Percentiles rank a stretch among this genome's conserved stretches.
Evolutionary conservation across 2,888 invertebrate species (phyloP).

Genomic region (Subacronicta megacephala): DNA sequence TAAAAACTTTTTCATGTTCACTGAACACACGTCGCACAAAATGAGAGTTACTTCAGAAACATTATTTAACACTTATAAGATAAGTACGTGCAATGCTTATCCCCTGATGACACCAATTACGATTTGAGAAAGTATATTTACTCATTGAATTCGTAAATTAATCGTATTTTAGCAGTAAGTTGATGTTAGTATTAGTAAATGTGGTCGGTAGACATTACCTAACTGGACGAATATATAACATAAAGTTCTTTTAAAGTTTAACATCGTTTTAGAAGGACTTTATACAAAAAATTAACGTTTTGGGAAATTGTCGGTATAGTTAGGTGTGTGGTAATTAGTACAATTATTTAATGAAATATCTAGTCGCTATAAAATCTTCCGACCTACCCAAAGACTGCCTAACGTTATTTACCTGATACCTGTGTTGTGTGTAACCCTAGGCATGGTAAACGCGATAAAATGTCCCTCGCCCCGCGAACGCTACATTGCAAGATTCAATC

Average conservation of each 20-base stretch:
- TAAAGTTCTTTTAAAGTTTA: conserved; percentile 48
- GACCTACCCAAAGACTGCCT: conserved; percentile 90
- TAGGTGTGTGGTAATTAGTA: conserved; percentile 76
- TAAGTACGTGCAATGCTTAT: conserved; percentile 68
- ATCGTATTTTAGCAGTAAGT: conserved; percentile 72
- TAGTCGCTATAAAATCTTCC: conserved; percentile 88
- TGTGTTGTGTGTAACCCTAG: conserved; percentile 81
- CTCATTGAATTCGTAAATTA: conserved; percentile 62
- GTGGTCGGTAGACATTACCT: conserved; percentile 80
- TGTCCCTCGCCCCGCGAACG: conserved; percentile 78
- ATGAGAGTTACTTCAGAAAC: conserved; percentile 51
- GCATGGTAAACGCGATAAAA: conserved; percentile 68
- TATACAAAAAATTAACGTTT: conserved; percentile 56
- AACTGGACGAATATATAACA: conserved; percentile 54
- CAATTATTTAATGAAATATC: conserved; percentile 70
- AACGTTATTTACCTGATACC: conserved; percentile 83
- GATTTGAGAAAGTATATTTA: conserved; percentile 65
- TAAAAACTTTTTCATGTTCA: conserved; percentile 49
- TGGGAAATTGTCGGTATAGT: conserved; percentile 71
- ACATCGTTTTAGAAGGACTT: conserved; percentile 24
- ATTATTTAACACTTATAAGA: conserved; percentile 54
- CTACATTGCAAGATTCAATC: conserved; percentile 75
- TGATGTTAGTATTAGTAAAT: conserved; percentile 84
- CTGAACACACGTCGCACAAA: conserved; percentile 60
- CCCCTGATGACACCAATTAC: conserved; percentile 80